These are phyloP conservation scores for Polyommatus iphigenia DNA, from an alignment of 2,888 invertebrate genomes.

Conservation along the genomic window DNA sequence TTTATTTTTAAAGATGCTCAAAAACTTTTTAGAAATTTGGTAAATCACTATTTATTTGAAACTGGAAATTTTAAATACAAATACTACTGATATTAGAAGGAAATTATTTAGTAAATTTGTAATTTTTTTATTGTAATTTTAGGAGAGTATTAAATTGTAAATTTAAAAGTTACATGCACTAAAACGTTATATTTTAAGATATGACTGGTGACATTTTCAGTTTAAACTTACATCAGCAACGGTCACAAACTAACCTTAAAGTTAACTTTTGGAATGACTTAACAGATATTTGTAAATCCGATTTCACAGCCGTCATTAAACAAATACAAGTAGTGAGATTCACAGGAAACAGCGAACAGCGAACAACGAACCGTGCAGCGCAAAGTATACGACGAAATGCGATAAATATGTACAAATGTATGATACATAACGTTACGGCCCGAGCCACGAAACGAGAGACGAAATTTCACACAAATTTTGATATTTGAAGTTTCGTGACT, in stretches of 20 bases:
- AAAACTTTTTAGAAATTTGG: background rate
- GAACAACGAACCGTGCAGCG: background rate
- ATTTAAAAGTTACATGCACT: background rate
- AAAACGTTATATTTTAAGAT: background rate
- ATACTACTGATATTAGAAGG: background rate
- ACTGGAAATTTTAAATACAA: background rate
- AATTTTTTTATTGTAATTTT: conserved; percentile 5
- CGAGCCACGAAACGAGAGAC: background rate
- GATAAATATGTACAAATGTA: conserved; percentile 15
- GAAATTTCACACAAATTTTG: background rate
- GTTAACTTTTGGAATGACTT: conserved; percentile 14
- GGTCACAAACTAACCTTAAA: conserved; percentile 12
- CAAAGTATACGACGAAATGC: background rate
- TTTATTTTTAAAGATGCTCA: background rate
- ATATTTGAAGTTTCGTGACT: background rate
- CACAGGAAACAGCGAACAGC: conserved; percentile 4
- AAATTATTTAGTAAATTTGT: background rate
- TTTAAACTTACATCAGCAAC: background rate
- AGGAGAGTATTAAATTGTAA: conserved; percentile 7
- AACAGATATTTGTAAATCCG: conserved; percentile 28
- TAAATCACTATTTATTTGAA: background rate
- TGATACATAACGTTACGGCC: background rate
- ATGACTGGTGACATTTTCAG: conserved; percentile 26
- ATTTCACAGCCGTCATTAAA: conserved; percentile 27
- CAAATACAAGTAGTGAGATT: conserved; percentile 27